phyloP scores from a whole-genome alignment of 2,888 invertebrate genomes.

The Athetis lepigone region DNA sequence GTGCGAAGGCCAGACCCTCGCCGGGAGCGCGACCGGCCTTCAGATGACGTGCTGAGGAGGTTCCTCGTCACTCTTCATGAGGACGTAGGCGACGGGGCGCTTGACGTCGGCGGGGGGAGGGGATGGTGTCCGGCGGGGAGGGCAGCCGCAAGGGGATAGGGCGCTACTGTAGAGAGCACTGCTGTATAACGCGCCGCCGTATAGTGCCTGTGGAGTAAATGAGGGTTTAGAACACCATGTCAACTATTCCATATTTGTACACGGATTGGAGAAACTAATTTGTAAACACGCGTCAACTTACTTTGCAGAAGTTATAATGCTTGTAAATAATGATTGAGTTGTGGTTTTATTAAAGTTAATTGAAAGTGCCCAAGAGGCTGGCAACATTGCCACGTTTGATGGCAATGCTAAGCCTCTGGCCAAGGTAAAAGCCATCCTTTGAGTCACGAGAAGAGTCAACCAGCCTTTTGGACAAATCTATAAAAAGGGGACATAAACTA shows the following conservation, averaged over 20 bases:
- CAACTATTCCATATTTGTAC: background rate
- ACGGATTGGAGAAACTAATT: background rate
- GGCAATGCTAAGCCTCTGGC: too few relatives aligned
- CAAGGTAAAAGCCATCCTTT: too few relatives aligned
- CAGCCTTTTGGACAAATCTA: too few relatives aligned
- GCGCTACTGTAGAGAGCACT: conserved; percentile 86
- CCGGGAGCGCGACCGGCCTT: conserved; percentile 96
- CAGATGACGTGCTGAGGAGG: conserved; percentile 94
- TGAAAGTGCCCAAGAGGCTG: too few relatives aligned
- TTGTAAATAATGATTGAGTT: too few relatives aligned
- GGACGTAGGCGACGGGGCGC: conserved; percentile 91
- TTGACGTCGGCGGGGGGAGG: conserved; percentile 85
- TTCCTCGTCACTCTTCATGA: conserved; percentile 92
- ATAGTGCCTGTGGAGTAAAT: conserved; percentile 78
- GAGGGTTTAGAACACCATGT: background rate
- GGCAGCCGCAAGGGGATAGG: conserved; percentile 86
- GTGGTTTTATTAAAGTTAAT: too few relatives aligned
- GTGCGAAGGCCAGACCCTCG: conserved; percentile 89
- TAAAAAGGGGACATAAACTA: background rate
- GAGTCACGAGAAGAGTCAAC: too few relatives aligned
- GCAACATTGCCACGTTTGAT: too few relatives aligned
- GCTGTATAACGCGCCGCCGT: conserved; percentile 87
- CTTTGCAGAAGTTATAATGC: too few relatives aligned
- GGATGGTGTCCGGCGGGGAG: conserved; percentile 84
- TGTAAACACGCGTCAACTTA: too few relatives aligned